phyloP scores from a whole-genome alignment of 30 jellyfish, hydroid and myxozoan genomes.

The Pseudorhiza aurosa region DNA sequence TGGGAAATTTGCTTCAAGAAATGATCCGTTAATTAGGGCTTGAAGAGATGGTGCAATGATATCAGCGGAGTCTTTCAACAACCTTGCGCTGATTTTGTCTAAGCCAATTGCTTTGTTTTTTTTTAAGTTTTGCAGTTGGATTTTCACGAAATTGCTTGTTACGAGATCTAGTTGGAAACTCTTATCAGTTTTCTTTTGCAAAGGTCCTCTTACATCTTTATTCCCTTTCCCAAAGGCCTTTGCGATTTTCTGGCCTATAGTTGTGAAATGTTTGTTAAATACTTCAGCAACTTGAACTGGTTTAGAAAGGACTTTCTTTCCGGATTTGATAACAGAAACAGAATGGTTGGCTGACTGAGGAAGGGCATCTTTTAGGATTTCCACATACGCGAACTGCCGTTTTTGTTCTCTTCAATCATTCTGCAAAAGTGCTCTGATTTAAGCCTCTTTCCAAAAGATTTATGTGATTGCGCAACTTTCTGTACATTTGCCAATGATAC shows the following conservation, averaged over 20 bases:
- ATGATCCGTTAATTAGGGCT: constrained; percentile 39
- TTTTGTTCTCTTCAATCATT: constrained; percentile 57
- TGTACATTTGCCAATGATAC: constrained; percentile 61
- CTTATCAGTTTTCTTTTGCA: constrained; percentile 46
- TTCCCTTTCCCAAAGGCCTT: constrained; percentile 61
- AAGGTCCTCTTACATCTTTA: constrained; percentile 36
- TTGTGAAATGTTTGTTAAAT: constrained; percentile 26
- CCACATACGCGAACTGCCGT: constrained; percentile 62
- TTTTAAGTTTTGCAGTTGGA: constrained; percentile 44
- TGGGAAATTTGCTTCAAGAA: constrained; percentile 41
- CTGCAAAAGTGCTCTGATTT: constrained; percentile 69
- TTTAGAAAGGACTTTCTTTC: constrained; percentile 23
- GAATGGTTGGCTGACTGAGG: constrained; percentile 48
- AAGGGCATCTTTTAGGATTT: constrained; percentile 59
- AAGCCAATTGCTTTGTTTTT: constrained; percentile 69
- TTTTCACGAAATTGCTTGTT: constrained; percentile 57
- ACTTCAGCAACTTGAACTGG: constrained; percentile 51
- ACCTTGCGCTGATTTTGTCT: constrained; percentile 62
- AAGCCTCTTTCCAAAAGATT: constrained; percentile 51
- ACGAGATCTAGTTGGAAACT: constrained; percentile 57
- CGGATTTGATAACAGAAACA: constrained; percentile 53
- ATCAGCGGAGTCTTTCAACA: constrained; percentile 66
- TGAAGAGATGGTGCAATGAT: constrained; percentile 62
- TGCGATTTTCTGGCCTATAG: constrained; percentile 67
- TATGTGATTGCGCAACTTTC: constrained; percentile 41